Base-by-base conservation (phyloP, 2,888 invertebrate species). In the Oligia fasciuncula region DNA sequence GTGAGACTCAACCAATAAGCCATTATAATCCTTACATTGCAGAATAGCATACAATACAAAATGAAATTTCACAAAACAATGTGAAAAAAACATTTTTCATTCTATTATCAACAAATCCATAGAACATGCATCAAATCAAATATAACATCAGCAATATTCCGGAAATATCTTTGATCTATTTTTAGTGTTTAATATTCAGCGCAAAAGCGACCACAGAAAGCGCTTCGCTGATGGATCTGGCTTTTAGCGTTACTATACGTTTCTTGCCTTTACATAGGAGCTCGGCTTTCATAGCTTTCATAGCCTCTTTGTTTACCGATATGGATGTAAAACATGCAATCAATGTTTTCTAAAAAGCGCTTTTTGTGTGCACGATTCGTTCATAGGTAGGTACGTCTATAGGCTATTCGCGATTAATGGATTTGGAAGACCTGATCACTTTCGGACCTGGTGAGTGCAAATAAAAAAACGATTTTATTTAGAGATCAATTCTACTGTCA, bases 201-300 rank as follows among this genome's bases (percentile, higher is more conserved):
- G 86, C 79, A 90, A 93, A 91, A 91, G 89, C 91, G 82, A 87
- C 89, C 89, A 81, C 91, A 89, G 85, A 88, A 80, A 89, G 90
- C 89, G 88, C 86, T 89, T 79, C 51, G 78, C 88, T 91, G 92
- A 93, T 93, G 93, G 92, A 89, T 91, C 81, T 85, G 86, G 93
- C 93, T 94, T 93, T 93, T 92, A 94, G 92, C 91, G 88, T 88
- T 90, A 90, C 67, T 79, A 57, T 70, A 73, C 91, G 89, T 92
- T 93, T 91, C 91, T 92, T 91, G 90, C 86, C 86, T 90, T 86
- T 83, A 79, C 73, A 71, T 63, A 13, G 70, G 60, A 77, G 80
- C 76, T 46, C 43, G 79, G 89, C 90, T 91, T 91, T 91, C 90
- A 90, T 89, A 87, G 89, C 90, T 91, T 91, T 91, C 89, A 90